phyloP scores from a whole-genome alignment of 2,888 invertebrate genomes.

The Dolomedes plantarius region DNA sequence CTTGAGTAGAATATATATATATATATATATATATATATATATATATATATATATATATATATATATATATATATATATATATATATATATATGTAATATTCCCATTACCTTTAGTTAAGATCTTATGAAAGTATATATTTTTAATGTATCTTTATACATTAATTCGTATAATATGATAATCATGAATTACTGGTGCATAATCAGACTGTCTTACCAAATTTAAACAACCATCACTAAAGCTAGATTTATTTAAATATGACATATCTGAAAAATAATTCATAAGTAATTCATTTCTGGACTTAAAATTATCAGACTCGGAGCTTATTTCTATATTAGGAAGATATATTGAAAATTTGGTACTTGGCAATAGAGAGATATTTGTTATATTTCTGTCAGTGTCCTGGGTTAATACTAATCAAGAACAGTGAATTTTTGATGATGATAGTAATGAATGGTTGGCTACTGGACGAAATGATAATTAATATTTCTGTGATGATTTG shows the following conservation, averaged over 20 bases:
- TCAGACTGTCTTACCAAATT: background rate
- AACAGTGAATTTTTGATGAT: constrained; percentile 45
- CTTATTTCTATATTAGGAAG: constrained; percentile 35
- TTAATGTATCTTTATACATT: background rate
- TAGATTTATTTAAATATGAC: background rate
- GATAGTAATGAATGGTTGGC: constrained; percentile 13
- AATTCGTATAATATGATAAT: constrained; percentile 32
- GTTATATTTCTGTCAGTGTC: background rate
- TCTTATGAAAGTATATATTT: too few species aligned
- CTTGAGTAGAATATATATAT: too few species aligned
- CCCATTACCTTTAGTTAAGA: too few species aligned
- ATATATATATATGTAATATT: too few species aligned
- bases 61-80: too few species aligned
- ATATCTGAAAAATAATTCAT: background rate
- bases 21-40: too few species aligned
- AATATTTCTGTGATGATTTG: constrained; percentile 48
- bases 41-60: too few species aligned
- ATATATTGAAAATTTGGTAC: too few species aligned
- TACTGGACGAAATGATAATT: constrained; percentile 58
- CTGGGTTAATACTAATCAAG: constrained; percentile 55
- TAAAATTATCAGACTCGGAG: too few species aligned
- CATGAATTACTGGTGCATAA: constrained; percentile 15
- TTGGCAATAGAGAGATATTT: background rate
- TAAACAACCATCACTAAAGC: background rate
- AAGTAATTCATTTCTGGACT: background rate